Evolutionary conservation across 2,888 invertebrate genomes (phyloP).

Genomic region (Cordilura impudica): DNA sequence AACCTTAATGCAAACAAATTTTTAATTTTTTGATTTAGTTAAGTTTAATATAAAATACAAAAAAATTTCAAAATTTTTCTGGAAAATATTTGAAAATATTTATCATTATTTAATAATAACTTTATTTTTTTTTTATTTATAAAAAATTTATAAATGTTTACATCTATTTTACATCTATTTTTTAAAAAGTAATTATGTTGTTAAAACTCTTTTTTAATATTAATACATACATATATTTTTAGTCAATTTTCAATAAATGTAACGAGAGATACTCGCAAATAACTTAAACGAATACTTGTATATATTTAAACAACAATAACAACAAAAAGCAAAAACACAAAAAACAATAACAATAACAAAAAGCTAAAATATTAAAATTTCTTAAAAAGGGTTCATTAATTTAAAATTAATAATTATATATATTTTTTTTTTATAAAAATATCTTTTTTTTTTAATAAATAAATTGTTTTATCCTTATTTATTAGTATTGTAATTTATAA

Average conservation of each 20-base stretch:
- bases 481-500: slow-evolving; percentile 13
- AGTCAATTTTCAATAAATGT: slow-evolving; percentile 53
- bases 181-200: neutral
- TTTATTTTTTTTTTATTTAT: neutral
- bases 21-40: slow-evolving; percentile 15
- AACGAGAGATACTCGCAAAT: slow-evolving; percentile 54
- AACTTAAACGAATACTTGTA: slow-evolving; percentile 30
- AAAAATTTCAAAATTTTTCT: no score
- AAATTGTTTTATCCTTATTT: neutral
- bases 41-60: neutral
- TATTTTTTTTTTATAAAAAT: neutral
- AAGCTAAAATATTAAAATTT: neutral
- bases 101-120: no score
- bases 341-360: neutral
- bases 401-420: neutral
- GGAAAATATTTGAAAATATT: no score
- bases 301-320: slow-evolving; percentile 9
- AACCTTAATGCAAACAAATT: neutral
- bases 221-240: slow-evolving; percentile 8
- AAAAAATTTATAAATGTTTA: neutral
- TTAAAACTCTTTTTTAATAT: no score
- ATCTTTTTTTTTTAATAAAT: neutral
- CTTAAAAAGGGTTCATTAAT: neutral
- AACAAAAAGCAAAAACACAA: neutral
- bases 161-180: neutral